Evolutionary conservation across 2,888 invertebrate species (phyloP).

Genomic region (Lingula anatina): DNA sequence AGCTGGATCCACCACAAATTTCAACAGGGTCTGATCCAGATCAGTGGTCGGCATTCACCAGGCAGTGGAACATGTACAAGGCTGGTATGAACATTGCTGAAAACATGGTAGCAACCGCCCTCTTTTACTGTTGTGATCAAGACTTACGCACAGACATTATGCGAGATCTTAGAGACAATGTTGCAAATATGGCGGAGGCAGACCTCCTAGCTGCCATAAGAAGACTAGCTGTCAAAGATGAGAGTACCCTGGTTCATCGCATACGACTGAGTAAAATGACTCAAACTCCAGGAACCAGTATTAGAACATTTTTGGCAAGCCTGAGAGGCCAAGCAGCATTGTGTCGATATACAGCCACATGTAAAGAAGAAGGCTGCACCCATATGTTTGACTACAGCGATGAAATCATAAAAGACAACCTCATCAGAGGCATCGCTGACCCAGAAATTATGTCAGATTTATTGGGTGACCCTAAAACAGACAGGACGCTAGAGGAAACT

Average conservation of each 20-base stretch:
- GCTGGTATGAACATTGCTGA: too few species aligned
- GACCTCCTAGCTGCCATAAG: conserved; percentile 6
- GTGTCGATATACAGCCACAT: conserved; percentile 8
- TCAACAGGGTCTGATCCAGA: too few species aligned
- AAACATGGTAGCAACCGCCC: too few species aligned
- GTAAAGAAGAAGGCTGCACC: conserved; percentile 11
- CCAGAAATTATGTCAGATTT: conserved; percentile 9
- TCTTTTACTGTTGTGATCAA: too few species aligned
- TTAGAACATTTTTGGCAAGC: conserved; percentile 9
- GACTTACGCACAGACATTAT: too few species aligned
- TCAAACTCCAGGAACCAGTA: conserved; percentile 7
- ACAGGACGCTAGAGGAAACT: conserved; percentile 8
- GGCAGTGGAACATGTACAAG: conserved; percentile 11
- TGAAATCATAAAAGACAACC: conserved; percentile 13
- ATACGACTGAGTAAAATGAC: conserved; percentile 7
- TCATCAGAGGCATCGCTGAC: conserved; percentile 9
- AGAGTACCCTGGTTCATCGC: conserved; percentile 7
- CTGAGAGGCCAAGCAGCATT: conserved; percentile 7
- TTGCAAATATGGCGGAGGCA: conserved; percentile 7
- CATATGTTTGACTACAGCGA: conserved; percentile 10
- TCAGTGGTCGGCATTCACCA: conserved; percentile 5
- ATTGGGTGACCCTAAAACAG: conserved; percentile 9
- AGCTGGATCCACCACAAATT: too few species aligned
- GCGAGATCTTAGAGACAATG: conserved; percentile 6
- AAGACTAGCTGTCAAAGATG: conserved; percentile 7